A percentile compares a stretch with the other conserved stretches of the same genome.
Evolutionary conservation across 2,888 invertebrate species (phyloP).

Genomic region (Iphiclides podalirius): DNA sequence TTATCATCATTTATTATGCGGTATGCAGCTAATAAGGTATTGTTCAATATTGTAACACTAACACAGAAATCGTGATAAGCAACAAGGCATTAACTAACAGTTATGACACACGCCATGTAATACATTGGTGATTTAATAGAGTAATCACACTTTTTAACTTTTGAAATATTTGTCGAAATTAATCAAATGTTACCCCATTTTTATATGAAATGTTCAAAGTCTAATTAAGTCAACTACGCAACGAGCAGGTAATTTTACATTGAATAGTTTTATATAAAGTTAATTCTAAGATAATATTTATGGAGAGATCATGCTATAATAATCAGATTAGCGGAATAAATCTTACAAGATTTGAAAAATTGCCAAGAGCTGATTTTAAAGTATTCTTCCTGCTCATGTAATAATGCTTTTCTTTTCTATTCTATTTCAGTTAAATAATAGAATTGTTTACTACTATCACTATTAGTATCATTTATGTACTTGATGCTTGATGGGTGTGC

Average conservation of each 20-base stretch:
- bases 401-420: slow-evolving; percentile 1
- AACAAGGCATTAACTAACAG: background rate
- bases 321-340: slow-evolving; percentile 20
- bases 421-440: slow-evolving; percentile 9
- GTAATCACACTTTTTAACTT: background rate
- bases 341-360: slow-evolving; percentile 10
- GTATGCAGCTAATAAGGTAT: background rate
- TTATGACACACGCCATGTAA: background rate
- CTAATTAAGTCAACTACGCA: slow-evolving; percentile 6
- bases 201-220: slow-evolving; percentile 12
- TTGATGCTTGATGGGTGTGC: slow-evolving; percentile 1
- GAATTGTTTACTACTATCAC: slow-evolving; percentile 8
- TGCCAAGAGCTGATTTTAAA: slow-evolving; percentile 10
- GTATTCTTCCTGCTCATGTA: slow-evolving; percentile 10
- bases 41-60: background rate
- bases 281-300: slow-evolving; percentile 15
- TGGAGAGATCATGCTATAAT: slow-evolving; percentile 25
- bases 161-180: slow-evolving; percentile 2
- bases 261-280: slow-evolving; percentile 21
- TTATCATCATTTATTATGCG: slow-evolving; percentile 4
- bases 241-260: slow-evolving; percentile 17
- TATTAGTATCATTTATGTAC: background rate
- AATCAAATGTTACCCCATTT: slow-evolving; percentile 4
- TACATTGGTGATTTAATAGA: background rate
- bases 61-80: background rate